These are phyloP conservation scores for Papilio helenus DNA, from an alignment of 1,140 invertebrate species.

Conservation along the genomic window DNA sequence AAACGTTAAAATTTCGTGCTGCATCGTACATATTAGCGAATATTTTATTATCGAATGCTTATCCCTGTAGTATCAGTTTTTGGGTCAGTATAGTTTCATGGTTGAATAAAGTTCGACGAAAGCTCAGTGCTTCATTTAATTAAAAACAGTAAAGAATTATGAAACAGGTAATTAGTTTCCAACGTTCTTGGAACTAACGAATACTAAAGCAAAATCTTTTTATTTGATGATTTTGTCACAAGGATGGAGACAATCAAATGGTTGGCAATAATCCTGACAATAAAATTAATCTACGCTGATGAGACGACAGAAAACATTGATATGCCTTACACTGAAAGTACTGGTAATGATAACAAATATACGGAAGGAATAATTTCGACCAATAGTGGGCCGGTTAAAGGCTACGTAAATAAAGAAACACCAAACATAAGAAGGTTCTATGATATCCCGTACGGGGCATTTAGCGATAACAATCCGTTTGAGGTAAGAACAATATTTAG, in stretches of 20 bases:
- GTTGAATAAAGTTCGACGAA: constrained; percentile 13
- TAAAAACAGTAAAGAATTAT: not conserved
- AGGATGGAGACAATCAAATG: not conserved
- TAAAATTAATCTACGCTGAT: not conserved
- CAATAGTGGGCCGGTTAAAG: constrained; percentile 46
- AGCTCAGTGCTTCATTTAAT: not conserved
- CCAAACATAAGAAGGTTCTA: constrained; percentile 45
- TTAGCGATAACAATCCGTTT: constrained; percentile 45
- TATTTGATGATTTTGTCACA: not conserved
- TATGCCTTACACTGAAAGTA: not conserved
- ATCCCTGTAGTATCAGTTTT: constrained; percentile 1
- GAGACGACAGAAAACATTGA: constrained; percentile 12
- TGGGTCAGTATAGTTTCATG: constrained; percentile 23
- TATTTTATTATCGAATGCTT: constrained; percentile 16
- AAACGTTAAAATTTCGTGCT: not conserved
- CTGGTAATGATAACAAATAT: constrained; percentile 7
- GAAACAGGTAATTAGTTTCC: not conserved
- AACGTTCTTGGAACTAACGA: not conserved
- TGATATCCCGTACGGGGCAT: constrained; percentile 53
- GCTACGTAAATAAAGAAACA: constrained; percentile 35
- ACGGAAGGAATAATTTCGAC: constrained; percentile 42
- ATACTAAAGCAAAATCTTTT: not conserved
- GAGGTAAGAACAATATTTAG: constrained; percentile 44
- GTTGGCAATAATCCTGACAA: not conserved
- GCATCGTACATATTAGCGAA: constrained; percentile 7